Percentiles rank a stretch among this genome's conserved stretches.
phyloP scores from a whole-genome alignment of 1,140 invertebrate genomes.

The Pentalonia nigronervosa region DNA sequence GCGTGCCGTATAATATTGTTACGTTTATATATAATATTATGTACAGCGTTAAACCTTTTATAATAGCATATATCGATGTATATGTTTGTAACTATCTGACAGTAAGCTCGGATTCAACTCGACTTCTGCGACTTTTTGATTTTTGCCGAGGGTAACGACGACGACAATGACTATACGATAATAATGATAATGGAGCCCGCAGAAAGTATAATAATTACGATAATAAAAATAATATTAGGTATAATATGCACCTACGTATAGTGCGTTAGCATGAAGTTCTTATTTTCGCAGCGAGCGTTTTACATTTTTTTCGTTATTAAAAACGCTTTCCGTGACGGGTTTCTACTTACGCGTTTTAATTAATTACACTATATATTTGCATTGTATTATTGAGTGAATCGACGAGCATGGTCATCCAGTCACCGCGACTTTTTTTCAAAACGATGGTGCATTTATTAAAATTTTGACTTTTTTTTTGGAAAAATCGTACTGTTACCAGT shows the following conservation, averaged over 20 bases:
- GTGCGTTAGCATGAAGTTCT: neutral
- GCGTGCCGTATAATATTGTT: slow-evolving; percentile 4
- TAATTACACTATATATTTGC: no score
- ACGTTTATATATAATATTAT: neutral
- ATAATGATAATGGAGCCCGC: neutral
- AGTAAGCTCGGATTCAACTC: slow-evolving; percentile 46
- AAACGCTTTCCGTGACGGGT: neutral
- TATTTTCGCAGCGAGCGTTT: neutral
- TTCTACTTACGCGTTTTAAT: neutral
- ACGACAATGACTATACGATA: neutral
- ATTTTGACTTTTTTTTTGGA: no score
- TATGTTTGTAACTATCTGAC: neutral
- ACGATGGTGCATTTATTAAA: no score
- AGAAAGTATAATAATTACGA: neutral
- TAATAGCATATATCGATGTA: slow-evolving; percentile 6
- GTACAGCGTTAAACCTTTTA: slow-evolving; percentile 10
- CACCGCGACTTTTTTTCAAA: no score
- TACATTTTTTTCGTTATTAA: neutral
- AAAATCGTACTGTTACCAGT: no score
- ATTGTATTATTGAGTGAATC: neutral
- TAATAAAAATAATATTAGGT: neutral
- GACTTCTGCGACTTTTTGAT: neutral
- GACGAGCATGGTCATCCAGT: no score
- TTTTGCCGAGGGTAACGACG: neutral
- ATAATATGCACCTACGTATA: neutral